These are phyloP conservation scores for Pyrrhosoma nymphula DNA, from an alignment of 2,888 invertebrate species.

Conservation along the genomic window DNA sequence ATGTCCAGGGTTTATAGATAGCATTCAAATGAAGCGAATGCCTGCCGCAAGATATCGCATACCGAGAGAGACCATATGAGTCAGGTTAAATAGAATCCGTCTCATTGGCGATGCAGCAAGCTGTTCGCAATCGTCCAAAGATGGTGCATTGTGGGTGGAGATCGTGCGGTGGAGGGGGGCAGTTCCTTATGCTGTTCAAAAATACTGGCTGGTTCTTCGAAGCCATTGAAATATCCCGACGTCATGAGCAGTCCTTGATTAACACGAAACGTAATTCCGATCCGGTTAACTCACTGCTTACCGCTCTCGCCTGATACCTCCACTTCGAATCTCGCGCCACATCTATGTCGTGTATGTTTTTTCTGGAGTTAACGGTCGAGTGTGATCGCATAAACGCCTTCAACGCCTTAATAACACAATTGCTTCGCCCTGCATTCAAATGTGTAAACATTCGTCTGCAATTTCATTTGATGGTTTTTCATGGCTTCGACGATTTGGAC, in stretches of 20 bases:
- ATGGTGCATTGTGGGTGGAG: constrained; percentile 10
- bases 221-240: neutral
- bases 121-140: neutral
- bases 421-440: too few relatives aligned
- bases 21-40: constrained; percentile 5
- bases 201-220: constrained; percentile 6
- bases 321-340: neutral
- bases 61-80: neutral
- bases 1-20: neutral
- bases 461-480: too few relatives aligned
- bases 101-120: neutral
- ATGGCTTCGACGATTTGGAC: too few relatives aligned
- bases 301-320: neutral
- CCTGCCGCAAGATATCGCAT: neutral
- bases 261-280: neutral
- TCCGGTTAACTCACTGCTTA: neutral
- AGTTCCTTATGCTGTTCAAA: neutral
- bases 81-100: neutral
- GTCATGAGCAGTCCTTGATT: neutral
- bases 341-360: too few relatives aligned
- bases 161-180: neutral
- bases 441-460: too few relatives aligned
- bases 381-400: too few relatives aligned
- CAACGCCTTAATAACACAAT: too few relatives aligned
- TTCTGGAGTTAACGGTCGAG: too few relatives aligned